phyloP scores from a whole-genome alignment of 2,888 invertebrate species.

The Caenorhabditis angaria region DNA sequence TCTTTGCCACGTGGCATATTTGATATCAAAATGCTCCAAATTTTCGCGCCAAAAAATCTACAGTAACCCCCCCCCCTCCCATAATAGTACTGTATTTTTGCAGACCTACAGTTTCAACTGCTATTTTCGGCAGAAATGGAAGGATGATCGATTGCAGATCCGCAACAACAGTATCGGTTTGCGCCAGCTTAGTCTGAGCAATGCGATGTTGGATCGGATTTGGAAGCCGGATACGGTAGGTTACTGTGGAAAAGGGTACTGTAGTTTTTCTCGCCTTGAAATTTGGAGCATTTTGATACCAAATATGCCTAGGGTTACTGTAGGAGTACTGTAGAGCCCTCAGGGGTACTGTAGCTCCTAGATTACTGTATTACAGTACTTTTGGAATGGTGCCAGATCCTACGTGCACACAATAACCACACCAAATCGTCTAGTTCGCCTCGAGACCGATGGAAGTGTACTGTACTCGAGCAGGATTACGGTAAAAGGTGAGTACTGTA shows the following conservation, averaged over 20 bases:
- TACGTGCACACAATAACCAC: constrained; percentile 95
- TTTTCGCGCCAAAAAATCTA: no score
- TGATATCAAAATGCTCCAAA: not conserved
- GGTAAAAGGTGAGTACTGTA: constrained; percentile 43
- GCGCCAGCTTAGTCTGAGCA: constrained; percentile 79
- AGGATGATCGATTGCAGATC: constrained; percentile 77
- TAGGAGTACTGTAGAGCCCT: no score
- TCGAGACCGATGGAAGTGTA: constrained; percentile 89
- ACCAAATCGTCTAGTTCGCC: constrained; percentile 89
- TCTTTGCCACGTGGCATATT: not conserved
- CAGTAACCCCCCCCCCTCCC: no score
- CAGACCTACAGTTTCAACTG: constrained; percentile 88
- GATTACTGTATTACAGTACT: constrained; percentile 76
- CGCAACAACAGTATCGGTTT: constrained; percentile 39
- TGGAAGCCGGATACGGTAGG: constrained; percentile 89
- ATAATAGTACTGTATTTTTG: constrained; percentile 3
- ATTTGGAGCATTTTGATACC: no score
- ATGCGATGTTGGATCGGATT: constrained; percentile 87
- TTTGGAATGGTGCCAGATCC: constrained; percentile 90
- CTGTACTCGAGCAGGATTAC: constrained; percentile 89
- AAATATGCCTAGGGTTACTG: no score
- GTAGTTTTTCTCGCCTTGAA: no score
- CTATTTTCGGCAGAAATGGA: constrained; percentile 89
- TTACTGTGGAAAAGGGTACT: no score
- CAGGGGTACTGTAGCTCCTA: no score